These are phyloP conservation scores for Xenentodon cancila DNA, from an alignment of 2,797 vertebrate species.

Conservation along the genomic window DNA sequence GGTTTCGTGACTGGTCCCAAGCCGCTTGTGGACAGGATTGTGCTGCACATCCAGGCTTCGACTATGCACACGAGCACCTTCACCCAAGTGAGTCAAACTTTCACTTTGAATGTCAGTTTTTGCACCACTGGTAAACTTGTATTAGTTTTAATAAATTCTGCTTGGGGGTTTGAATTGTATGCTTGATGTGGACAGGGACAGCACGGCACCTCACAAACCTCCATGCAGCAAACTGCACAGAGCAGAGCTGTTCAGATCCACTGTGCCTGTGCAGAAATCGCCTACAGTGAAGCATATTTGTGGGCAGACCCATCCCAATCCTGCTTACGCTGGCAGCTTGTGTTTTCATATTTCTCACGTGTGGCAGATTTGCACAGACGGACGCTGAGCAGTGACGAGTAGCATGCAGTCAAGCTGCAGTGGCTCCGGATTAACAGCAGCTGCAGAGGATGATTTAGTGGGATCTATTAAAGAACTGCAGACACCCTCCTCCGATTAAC, in stretches of 20 bases:
- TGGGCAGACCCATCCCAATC: conserved; percentile 11
- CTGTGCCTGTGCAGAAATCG: background rate
- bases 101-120: background rate
- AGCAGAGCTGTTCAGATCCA: too few species aligned
- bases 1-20: conserved; percentile 95
- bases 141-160: background rate
- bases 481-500: background rate
- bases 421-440: conserved; percentile 13
- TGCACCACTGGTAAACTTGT: background rate
- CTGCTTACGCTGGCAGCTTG: background rate
- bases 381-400: background rate
- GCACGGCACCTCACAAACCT: background rate
- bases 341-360: background rate
- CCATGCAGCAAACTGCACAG: background rate
- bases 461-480: background rate
- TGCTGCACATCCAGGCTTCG: conserved; percentile 92
- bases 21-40: conserved; percentile 86
- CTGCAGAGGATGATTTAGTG: conserved; percentile 29
- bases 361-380: background rate
- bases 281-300: conserved; percentile 4
- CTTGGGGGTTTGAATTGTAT: background rate
- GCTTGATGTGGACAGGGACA: too few species aligned
- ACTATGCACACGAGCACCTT: conserved; percentile 93
- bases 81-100: conserved; percentile 86
- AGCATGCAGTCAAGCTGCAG: background rate